Percentiles rank a stretch among this genome's conserved stretches.
These are phyloP conservation scores for Himalopsyche tibetana DNA, from an alignment of 2,888 invertebrate genomes.

Conservation along the genomic window DNA sequence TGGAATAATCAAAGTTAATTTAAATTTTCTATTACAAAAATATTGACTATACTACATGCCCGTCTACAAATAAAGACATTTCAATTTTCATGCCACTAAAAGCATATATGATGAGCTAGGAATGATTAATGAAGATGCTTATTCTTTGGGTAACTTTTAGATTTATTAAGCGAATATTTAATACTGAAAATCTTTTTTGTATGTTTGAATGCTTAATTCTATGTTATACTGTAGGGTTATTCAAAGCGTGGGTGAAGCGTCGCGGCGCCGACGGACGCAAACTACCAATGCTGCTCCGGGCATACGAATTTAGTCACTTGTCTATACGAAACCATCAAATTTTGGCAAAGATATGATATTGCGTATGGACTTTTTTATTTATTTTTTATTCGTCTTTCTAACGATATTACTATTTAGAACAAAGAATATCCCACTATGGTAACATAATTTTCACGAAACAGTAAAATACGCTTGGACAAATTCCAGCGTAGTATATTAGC, in stretches of 20 bases:
- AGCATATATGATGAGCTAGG: too few relatives aligned
- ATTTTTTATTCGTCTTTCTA: background rate
- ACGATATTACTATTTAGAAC: background rate
- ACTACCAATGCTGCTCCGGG: background rate
- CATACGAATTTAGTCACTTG: constrained; percentile 21
- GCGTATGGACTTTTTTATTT: background rate
- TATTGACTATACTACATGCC: too few relatives aligned
- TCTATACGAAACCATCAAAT: constrained; percentile 12
- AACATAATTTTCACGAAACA: too few relatives aligned
- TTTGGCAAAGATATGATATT: constrained; percentile 23
- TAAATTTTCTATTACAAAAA: too few relatives aligned
- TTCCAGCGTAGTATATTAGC: too few relatives aligned
- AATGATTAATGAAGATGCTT: too few relatives aligned
- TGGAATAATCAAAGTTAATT: too few relatives aligned
- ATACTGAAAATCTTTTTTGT: background rate
- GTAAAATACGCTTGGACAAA: too few relatives aligned
- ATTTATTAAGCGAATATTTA: too few relatives aligned
- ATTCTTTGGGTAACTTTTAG: too few relatives aligned
- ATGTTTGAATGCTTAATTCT: background rate
- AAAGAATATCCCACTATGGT: background rate
- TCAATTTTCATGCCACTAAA: too few relatives aligned
- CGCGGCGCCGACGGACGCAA: background rate
- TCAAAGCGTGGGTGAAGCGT: background rate
- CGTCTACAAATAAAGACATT: too few relatives aligned
- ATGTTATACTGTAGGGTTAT: background rate